phyloP scores from a whole-genome alignment of 1,140 invertebrate genomes.

The Drosophila rufa region DNA sequence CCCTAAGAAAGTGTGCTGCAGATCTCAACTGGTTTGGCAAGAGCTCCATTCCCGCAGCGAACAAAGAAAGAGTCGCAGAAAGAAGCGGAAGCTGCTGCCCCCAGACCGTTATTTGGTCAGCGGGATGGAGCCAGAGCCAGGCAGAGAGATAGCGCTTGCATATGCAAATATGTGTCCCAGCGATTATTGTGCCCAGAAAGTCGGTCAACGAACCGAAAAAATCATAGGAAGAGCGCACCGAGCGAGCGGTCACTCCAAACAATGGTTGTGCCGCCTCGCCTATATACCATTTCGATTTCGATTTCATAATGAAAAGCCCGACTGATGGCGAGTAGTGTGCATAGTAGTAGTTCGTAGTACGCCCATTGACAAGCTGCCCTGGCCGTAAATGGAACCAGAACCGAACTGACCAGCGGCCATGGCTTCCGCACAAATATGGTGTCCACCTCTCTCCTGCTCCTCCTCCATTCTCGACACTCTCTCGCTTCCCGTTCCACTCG shows the following conservation, averaged over 20 bases:
- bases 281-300: constrained; percentile 67
- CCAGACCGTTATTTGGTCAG: constrained; percentile 22
- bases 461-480: neutral
- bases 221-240: constrained; percentile 4
- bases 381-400: constrained; percentile 43
- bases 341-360: constrained; percentile 1
- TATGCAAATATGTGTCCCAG: constrained; percentile 28
- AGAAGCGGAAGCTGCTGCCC: constrained; percentile 22
- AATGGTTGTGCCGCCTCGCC: neutral
- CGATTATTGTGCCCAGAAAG: constrained; percentile 45
- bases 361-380: constrained; percentile 35
- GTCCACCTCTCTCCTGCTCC: constrained; percentile 7
- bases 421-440: constrained; percentile 71
- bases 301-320: constrained; percentile 50
- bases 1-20: constrained; percentile 16
- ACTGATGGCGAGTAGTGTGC: neutral
- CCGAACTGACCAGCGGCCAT: constrained; percentile 25
- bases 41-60: neutral
- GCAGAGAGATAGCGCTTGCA: constrained; percentile 21
- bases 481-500: constrained; percentile 1
- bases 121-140: neutral
- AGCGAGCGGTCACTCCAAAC: constrained; percentile 6
- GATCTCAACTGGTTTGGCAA: constrained; percentile 23
- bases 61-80: constrained; percentile 19
- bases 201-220: constrained; percentile 73